phyloP scores from a whole-genome alignment of 2,113 vertebrate genomes.

The Tenrec ecaudatus region DNA sequence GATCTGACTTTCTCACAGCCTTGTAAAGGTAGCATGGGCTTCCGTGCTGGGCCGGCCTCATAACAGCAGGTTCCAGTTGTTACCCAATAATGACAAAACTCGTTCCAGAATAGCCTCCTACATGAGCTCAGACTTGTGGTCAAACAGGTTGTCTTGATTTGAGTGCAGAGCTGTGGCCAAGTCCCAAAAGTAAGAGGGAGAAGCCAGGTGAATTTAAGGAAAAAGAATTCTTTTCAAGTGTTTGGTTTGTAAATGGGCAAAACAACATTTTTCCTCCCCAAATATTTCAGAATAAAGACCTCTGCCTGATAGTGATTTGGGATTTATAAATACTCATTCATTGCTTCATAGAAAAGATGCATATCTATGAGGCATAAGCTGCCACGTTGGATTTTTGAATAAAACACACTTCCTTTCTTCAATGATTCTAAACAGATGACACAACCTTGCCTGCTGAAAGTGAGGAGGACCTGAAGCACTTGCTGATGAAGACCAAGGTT shows the following conservation, averaged over 20 bases:
- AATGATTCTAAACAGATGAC: not conserved
- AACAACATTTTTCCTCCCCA: not conserved
- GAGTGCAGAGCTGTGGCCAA: not conserved
- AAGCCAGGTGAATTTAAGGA: constrained; percentile 18
- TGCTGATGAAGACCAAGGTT: too few species aligned
- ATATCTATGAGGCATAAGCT: not conserved
- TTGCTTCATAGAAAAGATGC: constrained; percentile 8
- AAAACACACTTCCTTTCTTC: constrained; percentile 26
- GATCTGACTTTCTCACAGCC: not conserved
- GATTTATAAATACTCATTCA: not conserved
- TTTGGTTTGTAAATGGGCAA: constrained; percentile 19
- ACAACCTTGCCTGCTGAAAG: too few species aligned
- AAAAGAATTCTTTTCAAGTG: not conserved
- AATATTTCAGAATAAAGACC: not conserved
- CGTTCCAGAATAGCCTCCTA: constrained; percentile 60
- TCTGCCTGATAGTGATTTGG: constrained; percentile 8
- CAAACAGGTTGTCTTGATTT: constrained; percentile 55
- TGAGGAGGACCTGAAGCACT: too few species aligned
- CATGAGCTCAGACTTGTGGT: constrained; percentile 56
- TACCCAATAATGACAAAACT: constrained; percentile 64
- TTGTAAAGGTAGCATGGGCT: not conserved
- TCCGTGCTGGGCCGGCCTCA: not conserved
- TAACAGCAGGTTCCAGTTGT: constrained; percentile 23
- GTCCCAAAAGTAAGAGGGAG: not conserved
- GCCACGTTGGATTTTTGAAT: not conserved